Evolutionary conservation across 2,888 invertebrate genomes (phyloP).

Genomic region (Drosophila ezoana): DNA sequence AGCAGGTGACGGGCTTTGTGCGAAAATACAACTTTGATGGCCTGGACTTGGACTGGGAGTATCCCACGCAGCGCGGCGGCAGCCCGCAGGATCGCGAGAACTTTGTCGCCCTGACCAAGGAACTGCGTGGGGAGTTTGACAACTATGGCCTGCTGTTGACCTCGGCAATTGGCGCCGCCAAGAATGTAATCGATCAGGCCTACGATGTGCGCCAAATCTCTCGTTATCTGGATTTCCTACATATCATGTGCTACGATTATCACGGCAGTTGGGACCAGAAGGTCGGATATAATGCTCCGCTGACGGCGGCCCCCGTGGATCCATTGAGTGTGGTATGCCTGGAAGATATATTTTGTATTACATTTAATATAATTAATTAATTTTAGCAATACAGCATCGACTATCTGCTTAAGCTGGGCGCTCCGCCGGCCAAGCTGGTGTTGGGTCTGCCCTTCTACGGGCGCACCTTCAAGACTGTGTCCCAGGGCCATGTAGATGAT

Average conservation of each 20-base stretch:
- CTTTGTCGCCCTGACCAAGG: conserved; percentile 91
- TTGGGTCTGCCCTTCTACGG: conserved; percentile 94
- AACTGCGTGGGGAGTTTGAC: conserved; percentile 90
- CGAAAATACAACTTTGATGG: conserved; percentile 84
- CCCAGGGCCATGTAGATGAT: conserved; percentile 82
- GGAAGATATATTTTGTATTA: not conserved
- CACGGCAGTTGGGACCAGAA: conserved; percentile 93
- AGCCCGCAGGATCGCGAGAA: conserved; percentile 90
- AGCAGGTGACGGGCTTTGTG: conserved; percentile 89
- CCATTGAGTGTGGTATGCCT: conserved; percentile 89
- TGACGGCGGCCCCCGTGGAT: conserved; percentile 85
- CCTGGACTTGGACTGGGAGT: conserved; percentile 91
- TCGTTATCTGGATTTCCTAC: conserved; percentile 89
- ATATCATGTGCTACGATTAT: conserved; percentile 96
- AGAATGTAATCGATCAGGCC: conserved; percentile 90
- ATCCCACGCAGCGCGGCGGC: conserved; percentile 92
- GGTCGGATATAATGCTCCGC: conserved; percentile 92
- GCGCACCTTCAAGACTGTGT: conserved; percentile 88
- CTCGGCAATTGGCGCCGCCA: conserved; percentile 92
- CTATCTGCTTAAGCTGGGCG: conserved; percentile 90
- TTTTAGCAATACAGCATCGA: conserved; percentile 90
- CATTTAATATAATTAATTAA: not conserved
- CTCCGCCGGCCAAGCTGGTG: conserved; percentile 91
- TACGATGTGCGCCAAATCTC: conserved; percentile 91
- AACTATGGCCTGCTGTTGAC: conserved; percentile 90